phyloP scores from a whole-genome alignment of 2,888 invertebrate genomes.

The Adineta ricciae region DNA sequence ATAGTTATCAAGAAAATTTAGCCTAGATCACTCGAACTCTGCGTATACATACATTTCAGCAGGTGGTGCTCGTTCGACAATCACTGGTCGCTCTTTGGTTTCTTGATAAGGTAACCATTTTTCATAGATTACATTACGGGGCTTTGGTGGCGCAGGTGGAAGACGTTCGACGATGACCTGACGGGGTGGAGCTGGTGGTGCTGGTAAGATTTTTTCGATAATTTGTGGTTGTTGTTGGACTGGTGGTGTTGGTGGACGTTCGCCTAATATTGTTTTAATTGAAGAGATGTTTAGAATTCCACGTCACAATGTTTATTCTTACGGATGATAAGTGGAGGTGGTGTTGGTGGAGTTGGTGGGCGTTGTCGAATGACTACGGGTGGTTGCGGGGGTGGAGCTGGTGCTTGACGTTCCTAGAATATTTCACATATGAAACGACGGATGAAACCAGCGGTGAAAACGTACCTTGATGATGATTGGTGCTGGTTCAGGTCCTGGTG shows the following conservation, averaged over 20 bases:
- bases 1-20: background rate
- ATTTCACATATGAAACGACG: too few relatives aligned
- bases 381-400: background rate
- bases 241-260: constrained; percentile 15
- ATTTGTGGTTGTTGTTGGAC: constrained; percentile 7
- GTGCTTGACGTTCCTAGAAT: constrained; percentile 6
- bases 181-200: constrained; percentile 12
- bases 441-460: too few relatives aligned
- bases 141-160: background rate
- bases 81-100: constrained; percentile 3
- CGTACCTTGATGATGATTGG: constrained; percentile 12
- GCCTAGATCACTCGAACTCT: background rate
- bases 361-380: constrained; percentile 12
- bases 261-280: background rate
- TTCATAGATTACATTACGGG: constrained; percentile 17
- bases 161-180: constrained; percentile 1
- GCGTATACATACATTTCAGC: background rate
- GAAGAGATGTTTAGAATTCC: too few relatives aligned
- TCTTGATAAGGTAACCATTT: constrained; percentile 19
- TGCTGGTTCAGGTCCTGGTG: constrained; percentile 8
- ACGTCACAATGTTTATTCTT: background rate
- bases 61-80: background rate
- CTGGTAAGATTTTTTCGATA: background rate
- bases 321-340: constrained; percentile 4
- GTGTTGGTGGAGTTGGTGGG: constrained; percentile 19